phyloP scores from a whole-genome alignment of 2,888 invertebrate species.

The Nomada fucata region DNA sequence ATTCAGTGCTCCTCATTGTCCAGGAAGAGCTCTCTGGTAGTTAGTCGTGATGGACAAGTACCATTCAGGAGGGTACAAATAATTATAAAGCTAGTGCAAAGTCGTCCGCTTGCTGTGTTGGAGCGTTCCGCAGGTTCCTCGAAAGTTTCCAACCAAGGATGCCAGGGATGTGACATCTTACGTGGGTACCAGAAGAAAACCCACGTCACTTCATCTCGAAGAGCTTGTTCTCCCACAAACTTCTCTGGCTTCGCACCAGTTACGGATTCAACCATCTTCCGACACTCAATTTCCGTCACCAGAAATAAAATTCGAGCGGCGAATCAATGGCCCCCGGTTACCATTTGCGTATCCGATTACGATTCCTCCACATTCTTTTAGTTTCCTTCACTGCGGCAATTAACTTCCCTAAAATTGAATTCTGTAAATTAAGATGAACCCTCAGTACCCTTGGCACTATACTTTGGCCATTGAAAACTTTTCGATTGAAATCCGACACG shows the following conservation, averaged over 20 bases:
- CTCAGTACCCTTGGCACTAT: too few relatives aligned
- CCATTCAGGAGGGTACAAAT: conserved; percentile 42
- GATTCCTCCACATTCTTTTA: not conserved
- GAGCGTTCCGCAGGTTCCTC: conserved; percentile 9
- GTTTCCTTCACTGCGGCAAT: too few relatives aligned
- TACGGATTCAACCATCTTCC: conserved; percentile 16
- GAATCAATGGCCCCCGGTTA: not conserved
- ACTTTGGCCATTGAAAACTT: too few relatives aligned
- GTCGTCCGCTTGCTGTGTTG: not conserved
- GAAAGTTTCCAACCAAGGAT: conserved; percentile 23
- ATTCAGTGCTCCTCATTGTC: conserved; percentile 70
- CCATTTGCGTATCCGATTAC: not conserved
- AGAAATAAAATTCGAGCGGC: not conserved
- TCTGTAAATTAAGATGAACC: too few relatives aligned
- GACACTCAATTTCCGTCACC: not conserved
- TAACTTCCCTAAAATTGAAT: too few relatives aligned
- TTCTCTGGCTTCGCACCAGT: conserved; percentile 35
- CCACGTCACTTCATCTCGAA: conserved; percentile 14
- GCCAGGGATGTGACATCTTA: conserved; percentile 27
- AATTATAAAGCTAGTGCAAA: conserved; percentile 53
- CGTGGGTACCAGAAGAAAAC: conserved; percentile 32
- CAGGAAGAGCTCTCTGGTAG: conserved; percentile 58
- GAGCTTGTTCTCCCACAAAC: conserved; percentile 33
- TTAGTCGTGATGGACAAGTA: conserved; percentile 64
- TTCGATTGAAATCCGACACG: too few relatives aligned